phyloP scores from a whole-genome alignment of 2,113 vertebrate species.

The Collichthys lucidus region DNA sequence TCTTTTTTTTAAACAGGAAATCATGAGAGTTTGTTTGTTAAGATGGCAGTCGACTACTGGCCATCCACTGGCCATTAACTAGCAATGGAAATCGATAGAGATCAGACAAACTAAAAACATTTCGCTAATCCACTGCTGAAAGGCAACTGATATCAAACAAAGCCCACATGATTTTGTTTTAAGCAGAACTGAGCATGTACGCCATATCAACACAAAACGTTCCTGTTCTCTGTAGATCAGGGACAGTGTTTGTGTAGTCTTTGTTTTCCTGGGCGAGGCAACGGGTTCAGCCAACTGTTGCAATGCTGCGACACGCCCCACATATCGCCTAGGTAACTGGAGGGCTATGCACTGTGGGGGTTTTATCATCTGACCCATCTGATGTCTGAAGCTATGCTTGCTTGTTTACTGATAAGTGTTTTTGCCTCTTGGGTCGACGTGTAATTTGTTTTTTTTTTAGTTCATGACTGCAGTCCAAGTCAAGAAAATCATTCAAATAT shows the following conservation, averaged over 20 bases:
- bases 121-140: background rate
- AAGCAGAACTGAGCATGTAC: background rate
- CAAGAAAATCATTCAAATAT: background rate
- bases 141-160: background rate
- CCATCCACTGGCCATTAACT: background rate
- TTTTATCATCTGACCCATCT: conserved; percentile 69
- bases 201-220: background rate
- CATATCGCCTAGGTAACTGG: conserved; percentile 68
- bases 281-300: conserved; percentile 68
- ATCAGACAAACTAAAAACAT: background rate
- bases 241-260: conserved; percentile 60
- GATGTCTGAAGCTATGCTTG: conserved; percentile 39
- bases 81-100: background rate
- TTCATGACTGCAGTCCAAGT: background rate
- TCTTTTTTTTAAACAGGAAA: conserved; percentile 1
- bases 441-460: background rate
- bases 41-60: background rate
- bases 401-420: conserved; percentile 40
- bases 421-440: conserved; percentile 21
- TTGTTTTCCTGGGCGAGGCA: conserved; percentile 70
- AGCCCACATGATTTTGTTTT: background rate
- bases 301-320: conserved; percentile 69
- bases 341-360: conserved; percentile 34
- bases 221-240: conserved; percentile 60
- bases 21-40: background rate